phyloP scores from a whole-genome alignment of 2,888 invertebrate species.

The Uloborus plumipes region DNA sequence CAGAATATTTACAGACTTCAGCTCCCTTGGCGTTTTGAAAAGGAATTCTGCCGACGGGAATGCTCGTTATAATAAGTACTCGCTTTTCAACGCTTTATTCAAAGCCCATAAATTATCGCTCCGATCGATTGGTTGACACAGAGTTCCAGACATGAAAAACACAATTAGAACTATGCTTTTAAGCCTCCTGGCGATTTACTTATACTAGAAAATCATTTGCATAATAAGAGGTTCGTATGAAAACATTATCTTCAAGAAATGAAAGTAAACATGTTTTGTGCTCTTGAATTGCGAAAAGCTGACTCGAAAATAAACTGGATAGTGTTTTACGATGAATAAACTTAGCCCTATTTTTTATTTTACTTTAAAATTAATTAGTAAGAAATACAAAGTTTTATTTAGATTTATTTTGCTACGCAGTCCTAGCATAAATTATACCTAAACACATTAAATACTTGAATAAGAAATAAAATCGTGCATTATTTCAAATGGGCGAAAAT shows the following conservation, averaged over 20 bases:
- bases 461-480: too few relatives aligned
- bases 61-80: slow-evolving; percentile 36
- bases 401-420: too few relatives aligned
- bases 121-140: slow-evolving; percentile 54
- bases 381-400: too few relatives aligned
- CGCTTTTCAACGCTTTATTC: slow-evolving; percentile 39
- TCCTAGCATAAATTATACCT: too few relatives aligned
- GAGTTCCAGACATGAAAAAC: slow-evolving; percentile 54
- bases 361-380: too few relatives aligned
- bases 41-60: slow-evolving; percentile 22
- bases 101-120: slow-evolving; percentile 13
- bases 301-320: too few relatives aligned
- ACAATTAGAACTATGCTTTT: slow-evolving; percentile 39
- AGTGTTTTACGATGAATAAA: too few relatives aligned
- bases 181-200: slow-evolving; percentile 49
- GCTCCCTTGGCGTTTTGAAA: slow-evolving; percentile 28
- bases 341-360: too few relatives aligned
- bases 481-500: too few relatives aligned
- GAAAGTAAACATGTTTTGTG: slow-evolving; percentile 17
- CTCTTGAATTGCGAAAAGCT: slow-evolving; percentile 6
- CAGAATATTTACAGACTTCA: slow-evolving; percentile 50
- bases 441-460: too few relatives aligned
- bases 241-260: slow-evolving; percentile 26
- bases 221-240: slow-evolving; percentile 28
- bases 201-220: slow-evolving; percentile 51